Percentiles rank a stretch among this genome's conserved stretches.
These are phyloP conservation scores for Netelia fuscicornis DNA, from an alignment of 2,888 invertebrate species.

Conservation along the genomic window DNA sequence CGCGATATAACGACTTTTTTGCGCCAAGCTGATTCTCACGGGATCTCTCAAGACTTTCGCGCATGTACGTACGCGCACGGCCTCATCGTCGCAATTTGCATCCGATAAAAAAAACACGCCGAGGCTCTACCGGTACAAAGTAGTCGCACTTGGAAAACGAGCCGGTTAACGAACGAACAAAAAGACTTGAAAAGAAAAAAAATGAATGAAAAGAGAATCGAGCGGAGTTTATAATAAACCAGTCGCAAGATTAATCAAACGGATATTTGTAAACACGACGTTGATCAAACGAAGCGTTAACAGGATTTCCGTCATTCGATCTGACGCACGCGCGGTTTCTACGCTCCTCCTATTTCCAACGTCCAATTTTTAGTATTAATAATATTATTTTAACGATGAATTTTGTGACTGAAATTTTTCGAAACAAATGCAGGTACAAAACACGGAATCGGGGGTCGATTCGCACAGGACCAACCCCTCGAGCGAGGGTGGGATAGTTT, in stretches of 20 bases:
- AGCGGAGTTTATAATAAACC: background rate
- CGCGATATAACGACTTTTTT: constrained; percentile 40
- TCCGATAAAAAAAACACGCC: constrained; percentile 56
- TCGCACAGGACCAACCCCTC: constrained; percentile 70
- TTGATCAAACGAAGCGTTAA: constrained; percentile 50
- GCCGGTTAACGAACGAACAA: constrained; percentile 19
- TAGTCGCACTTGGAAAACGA: constrained; percentile 45
- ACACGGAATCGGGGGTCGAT: constrained; percentile 65
- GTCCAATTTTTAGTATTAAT: too few species aligned
- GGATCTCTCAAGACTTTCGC: background rate
- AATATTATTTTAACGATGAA: background rate
- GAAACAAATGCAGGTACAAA: constrained; percentile 46
- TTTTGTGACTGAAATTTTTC: background rate
- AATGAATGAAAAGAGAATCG: background rate
- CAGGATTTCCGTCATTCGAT: constrained; percentile 38
- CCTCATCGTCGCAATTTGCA: constrained; percentile 57
- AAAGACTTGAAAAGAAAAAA: constrained; percentile 23
- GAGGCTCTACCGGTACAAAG: constrained; percentile 34
- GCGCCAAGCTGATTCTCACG: constrained; percentile 22
- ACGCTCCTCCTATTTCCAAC: background rate
- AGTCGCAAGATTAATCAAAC: background rate
- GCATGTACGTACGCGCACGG: background rate
- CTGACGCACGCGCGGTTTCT: constrained; percentile 11
- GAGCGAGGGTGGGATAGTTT: constrained; percentile 81
- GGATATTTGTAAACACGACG: constrained; percentile 37